Conservation (phyloP, 2,113 vertebrate species). For the Dipodomys ordii region DNA sequence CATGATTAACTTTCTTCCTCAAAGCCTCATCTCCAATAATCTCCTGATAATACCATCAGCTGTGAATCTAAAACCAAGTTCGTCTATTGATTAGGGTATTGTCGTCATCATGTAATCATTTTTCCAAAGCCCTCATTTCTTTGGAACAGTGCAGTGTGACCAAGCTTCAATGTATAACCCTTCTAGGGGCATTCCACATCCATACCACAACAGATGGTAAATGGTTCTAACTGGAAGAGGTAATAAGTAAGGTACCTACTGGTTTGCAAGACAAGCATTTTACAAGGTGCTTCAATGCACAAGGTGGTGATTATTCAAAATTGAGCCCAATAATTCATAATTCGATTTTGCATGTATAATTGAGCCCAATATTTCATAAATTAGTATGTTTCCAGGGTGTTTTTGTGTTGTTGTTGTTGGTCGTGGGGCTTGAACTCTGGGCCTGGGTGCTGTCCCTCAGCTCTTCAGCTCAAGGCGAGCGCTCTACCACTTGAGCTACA, state of each 20-base stretch:
- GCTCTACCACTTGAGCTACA: too few relatives aligned
- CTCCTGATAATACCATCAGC: too few relatives aligned
- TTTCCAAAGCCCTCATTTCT: too few relatives aligned
- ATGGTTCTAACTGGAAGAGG: not conserved
- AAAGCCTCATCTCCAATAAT: not conserved
- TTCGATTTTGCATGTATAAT: not conserved
- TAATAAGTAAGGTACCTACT: not conserved
- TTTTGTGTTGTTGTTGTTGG: not conserved
- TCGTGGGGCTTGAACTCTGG: too few relatives aligned
- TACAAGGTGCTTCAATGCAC: not conserved
- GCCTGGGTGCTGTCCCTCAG: too few relatives aligned
- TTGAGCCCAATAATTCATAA: not conserved
- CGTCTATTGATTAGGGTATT: too few relatives aligned
- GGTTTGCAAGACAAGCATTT: not conserved
- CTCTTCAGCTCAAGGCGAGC: too few relatives aligned
- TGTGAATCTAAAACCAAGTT: not conserved
- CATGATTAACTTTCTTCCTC: too few relatives aligned
- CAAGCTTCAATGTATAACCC: not conserved
- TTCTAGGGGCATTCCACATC: not conserved
- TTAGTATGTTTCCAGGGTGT: not conserved
- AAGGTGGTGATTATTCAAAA: not conserved
- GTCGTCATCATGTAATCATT: too few relatives aligned
- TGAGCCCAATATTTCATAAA: not conserved
- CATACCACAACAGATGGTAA: not conserved
- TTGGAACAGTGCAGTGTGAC: not conserved